phyloP scores from a whole-genome alignment of 2,797 vertebrate genomes.

The Coilia nasus region DNA sequence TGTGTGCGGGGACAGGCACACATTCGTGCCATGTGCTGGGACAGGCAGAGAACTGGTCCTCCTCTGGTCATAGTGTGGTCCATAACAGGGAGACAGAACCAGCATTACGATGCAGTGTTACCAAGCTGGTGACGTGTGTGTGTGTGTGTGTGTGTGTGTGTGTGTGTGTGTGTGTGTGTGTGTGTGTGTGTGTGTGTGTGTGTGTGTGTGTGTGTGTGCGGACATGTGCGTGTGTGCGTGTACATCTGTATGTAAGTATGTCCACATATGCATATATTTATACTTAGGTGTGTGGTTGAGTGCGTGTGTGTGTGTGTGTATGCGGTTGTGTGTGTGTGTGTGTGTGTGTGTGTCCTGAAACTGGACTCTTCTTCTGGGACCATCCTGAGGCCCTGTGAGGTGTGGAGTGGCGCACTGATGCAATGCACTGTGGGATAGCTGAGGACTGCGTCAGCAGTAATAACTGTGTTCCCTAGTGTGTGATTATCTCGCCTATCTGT shows the following conservation, averaged over 20 bases:
- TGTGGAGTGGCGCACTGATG: slow-evolving; percentile 32
- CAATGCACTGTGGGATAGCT: slow-evolving; percentile 41
- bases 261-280: too few relatives aligned
- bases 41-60: too few relatives aligned
- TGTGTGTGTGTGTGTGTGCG: neutral
- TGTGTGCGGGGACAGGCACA: neutral
- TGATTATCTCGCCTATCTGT: slow-evolving; percentile 25
- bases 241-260: neutral
- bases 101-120: too few relatives aligned
- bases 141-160: too few relatives aligned
- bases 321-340: neutral
- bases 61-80: too few relatives aligned
- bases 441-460: slow-evolving; percentile 35
- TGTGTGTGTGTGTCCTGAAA: slow-evolving; percentile 29
- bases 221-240: neutral
- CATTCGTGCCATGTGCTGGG: too few relatives aligned
- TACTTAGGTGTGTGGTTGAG: neutral
- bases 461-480: neutral
- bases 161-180: too few relatives aligned
- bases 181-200: neutral
- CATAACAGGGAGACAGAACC: too few relatives aligned
- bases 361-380: slow-evolving; percentile 40
- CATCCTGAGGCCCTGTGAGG: slow-evolving; percentile 29
- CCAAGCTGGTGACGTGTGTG: too few relatives aligned
- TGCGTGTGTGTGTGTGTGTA: neutral